Percentiles rank a stretch among this genome's conserved stretches.
These are phyloP conservation scores for Coelopa pilipes DNA, from an alignment of 2,888 invertebrate species.

Conservation along the genomic window DNA sequence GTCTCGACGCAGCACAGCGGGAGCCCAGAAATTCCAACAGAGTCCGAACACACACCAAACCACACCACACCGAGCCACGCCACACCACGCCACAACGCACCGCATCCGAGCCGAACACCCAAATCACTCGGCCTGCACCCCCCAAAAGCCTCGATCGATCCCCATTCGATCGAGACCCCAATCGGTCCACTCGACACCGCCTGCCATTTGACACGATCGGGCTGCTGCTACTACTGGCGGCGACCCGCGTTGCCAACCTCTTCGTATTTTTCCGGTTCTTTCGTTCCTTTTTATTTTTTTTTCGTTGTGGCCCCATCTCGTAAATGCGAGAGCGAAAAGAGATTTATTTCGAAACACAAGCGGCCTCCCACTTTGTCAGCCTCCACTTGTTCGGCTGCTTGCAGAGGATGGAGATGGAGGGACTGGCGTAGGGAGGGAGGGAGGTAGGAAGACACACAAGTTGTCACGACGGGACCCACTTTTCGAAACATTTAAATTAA, in stretches of 20 bases:
- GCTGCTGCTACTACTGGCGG: background rate
- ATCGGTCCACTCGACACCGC: no score
- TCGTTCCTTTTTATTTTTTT: no score
- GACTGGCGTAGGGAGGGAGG: background rate
- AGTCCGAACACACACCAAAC: no score
- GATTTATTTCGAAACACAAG: constrained; percentile 11
- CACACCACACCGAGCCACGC: no score
- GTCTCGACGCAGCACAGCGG: background rate
- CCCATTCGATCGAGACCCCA: no score
- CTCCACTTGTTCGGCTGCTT: background rate
- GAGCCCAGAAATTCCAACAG: background rate
- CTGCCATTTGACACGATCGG: no score
- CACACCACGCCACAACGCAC: no score
- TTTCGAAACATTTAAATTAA: constrained; percentile 47
- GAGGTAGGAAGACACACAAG: no score
- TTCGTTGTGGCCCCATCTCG: no score
- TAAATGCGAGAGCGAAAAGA: background rate
- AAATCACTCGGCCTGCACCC: no score
- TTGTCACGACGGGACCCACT: constrained; percentile 15
- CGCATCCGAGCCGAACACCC: no score
- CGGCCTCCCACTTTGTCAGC: constrained; percentile 6
- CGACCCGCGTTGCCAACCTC: background rate
- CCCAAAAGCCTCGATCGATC: no score
- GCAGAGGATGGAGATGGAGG: background rate
- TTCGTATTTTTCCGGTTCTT: background rate